phyloP scores from a whole-genome alignment of 1,140 invertebrate species.

The Formica exsecta region DNA sequence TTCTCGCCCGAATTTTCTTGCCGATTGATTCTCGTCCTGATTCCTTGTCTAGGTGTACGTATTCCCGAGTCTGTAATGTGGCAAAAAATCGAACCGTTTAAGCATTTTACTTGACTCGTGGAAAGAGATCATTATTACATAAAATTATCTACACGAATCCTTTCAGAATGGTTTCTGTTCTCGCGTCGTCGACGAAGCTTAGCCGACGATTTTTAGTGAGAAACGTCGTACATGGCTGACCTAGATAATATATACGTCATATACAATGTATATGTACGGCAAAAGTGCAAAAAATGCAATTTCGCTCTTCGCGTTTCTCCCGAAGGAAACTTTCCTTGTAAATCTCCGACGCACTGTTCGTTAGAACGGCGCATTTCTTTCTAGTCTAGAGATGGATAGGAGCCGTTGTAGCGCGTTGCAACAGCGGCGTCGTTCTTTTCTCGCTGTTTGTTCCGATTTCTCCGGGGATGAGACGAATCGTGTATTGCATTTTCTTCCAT shows the following conservation, averaged over 20 bases:
- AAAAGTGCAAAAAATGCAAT: conserved; percentile 28
- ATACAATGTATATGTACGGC: not conserved
- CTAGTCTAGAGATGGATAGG: conserved; percentile 82
- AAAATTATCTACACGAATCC: not conserved
- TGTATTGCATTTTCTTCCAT: conserved; percentile 26
- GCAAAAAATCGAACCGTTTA: not conserved
- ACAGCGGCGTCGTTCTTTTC: conserved; percentile 67
- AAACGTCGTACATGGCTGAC: not conserved
- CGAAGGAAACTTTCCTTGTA: conserved; percentile 36
- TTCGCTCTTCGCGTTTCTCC: conserved; percentile 38
- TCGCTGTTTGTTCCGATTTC: conserved; percentile 58
- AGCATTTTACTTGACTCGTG: not conserved
- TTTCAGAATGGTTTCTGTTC: conserved; percentile 3
- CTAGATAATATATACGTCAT: not conserved
- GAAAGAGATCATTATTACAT: not conserved
- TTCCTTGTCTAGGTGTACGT: not conserved
- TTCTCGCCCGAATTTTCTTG: not conserved
- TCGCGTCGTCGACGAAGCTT: not conserved
- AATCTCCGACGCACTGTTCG: conserved; percentile 62
- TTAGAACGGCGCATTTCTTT: conserved; percentile 76
- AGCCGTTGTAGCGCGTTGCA: conserved; percentile 72
- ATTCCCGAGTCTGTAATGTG: not conserved
- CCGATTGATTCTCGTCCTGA: not conserved
- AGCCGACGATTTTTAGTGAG: conserved; percentile 9
- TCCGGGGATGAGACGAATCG: conserved; percentile 25